Conservation (phyloP, 37 sponge, comb jelly and placozoan genomes). For the Ianthella basta region DNA sequence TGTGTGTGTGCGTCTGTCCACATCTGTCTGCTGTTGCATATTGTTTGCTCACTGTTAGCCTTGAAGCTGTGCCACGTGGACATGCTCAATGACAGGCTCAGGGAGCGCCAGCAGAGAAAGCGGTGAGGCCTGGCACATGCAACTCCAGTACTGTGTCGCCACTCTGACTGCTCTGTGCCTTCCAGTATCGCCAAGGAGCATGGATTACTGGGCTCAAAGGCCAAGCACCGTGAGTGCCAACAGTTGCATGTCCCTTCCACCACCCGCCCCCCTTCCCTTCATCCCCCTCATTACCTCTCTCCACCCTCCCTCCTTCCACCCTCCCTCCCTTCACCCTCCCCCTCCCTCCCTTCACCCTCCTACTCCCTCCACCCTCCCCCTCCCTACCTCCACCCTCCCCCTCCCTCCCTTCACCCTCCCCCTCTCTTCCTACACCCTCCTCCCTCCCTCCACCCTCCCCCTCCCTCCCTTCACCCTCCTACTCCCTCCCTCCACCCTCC, state of each 20-base stretch:
- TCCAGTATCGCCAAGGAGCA: background rate
- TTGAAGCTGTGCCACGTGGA: slow-evolving; percentile 83
- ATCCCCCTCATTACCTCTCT: slow-evolving; percentile 6
- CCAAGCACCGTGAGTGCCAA: slow-evolving; percentile 2
- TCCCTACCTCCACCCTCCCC: slow-evolving; percentile 23
- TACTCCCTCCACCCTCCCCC: background rate
- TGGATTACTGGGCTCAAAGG: slow-evolving; percentile 15
- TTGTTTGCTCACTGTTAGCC: slow-evolving; percentile 2
- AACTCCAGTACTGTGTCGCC: background rate
- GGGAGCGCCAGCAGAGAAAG: slow-evolving; percentile 74
- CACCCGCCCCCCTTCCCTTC: background rate
- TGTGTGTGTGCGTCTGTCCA: background rate
- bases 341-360: slow-evolving; percentile 16
- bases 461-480: background rate
- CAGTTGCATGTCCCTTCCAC: background rate
- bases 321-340: background rate
- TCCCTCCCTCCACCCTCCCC: background rate
- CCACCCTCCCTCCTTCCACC: slow-evolving; percentile 26
- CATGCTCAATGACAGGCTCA: slow-evolving; percentile 71
- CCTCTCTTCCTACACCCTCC: background rate
- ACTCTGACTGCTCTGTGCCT: background rate
- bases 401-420: slow-evolving; percentile 5
- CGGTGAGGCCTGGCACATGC: slow-evolving; percentile 17
- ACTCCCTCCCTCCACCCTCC: slow-evolving; percentile 34
- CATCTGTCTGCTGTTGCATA: background rate